Base-by-base conservation (phyloP, 92 coral and sea anemone species). In the Pocillopora grandis region DNA sequence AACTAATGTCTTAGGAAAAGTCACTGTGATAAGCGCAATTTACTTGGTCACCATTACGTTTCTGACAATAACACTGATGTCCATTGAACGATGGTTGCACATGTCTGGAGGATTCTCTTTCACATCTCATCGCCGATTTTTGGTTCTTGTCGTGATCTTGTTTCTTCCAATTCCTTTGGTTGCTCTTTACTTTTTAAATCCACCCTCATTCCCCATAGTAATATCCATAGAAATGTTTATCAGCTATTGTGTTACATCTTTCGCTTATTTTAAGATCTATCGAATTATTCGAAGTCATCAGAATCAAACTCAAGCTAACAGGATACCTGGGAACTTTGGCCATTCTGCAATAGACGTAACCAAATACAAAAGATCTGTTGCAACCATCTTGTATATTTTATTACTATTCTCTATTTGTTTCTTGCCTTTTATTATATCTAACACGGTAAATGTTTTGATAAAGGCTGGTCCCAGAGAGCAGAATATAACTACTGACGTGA, bases 1-100 rank as follows among this genome's bases (percentile, higher is more conserved):
- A 42, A 42, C 8, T 42, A 7, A 3, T 42, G 52, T 42, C 52
- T 42, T 42, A 42, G 8, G 52, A 42, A 7, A 3, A 42, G 52
- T 42, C 52, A 42, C 52, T 0, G 52, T 42, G 52, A 3, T 42
- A 7, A 42, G 52, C 0, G 52, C 52, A 42, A 10, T 0, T 2
- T 80, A 66, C 55, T 36, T 58, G 11, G 17, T 58, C 3, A 8
- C 59, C 10, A 35, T 49, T 37, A 19, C 71, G 61, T 7, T 48
- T n/a, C 27, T 62, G 19, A 17, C 49, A 0, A 42, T 78, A 19
- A 78, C 82, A 36, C 37, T 78, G 0, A 78, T 78, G 72, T 63
- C 82, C 33, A 42, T 78, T n/a, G 82, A 78, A 9, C 59, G 82
- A 62, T 78, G 82, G 82, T 35, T 78, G 37, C 61, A 78, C 62